Base-by-base conservation (phyloP, 2,113 vertebrate species). In the Lophura nycthemera region DNA sequence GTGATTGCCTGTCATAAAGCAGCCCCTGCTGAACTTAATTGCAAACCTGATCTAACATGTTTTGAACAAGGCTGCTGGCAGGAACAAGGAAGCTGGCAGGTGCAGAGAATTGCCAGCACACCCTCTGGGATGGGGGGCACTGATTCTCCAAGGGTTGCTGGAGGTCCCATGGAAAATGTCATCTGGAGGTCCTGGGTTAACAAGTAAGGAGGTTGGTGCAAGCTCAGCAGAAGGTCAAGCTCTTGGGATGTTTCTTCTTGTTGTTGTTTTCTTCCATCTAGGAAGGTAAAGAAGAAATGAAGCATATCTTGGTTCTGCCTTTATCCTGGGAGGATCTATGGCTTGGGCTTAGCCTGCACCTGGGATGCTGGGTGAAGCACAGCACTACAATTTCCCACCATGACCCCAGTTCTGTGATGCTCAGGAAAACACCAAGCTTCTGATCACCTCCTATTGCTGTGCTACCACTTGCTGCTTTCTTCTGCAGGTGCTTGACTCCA, bases 1-100 rank as follows among this genome's bases (percentile, higher is more conserved):
- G 83, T 59, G 87, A 91, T 63, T 73, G 60, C 72, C 89, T 52
- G 86, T 88, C 94, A 87, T 40, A 50, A 84, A 81, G 56, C 92
- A 81, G 72, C 61, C 29, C 66, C 69, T 40, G 84, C 69, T 52
- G 83, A 47, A 30, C 52, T 25, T 19, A 6, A 84, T 27, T 64
- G 86, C 73, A 67, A 30, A 72, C 52, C 88, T 89, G 90, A 65
- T 88, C 60, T 27, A 59, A 5, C 76, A 27, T 1, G 13, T 11
- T 84, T 15, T 6, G 70, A 60, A 63, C 77, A 43, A 40, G 83
- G 70, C 40, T 76, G 25, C 21, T 77, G 84, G 83, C 74, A 92
- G 86, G 60, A 73, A 27, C 32, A 21, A 29, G 60, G 54, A 10
- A 54, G 22, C 8, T 11, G 47, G 64, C 1, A 0, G 61, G 11